phyloP scores from a whole-genome alignment of 2,888 invertebrate species.

The Leptinotarsa tumamoca region DNA sequence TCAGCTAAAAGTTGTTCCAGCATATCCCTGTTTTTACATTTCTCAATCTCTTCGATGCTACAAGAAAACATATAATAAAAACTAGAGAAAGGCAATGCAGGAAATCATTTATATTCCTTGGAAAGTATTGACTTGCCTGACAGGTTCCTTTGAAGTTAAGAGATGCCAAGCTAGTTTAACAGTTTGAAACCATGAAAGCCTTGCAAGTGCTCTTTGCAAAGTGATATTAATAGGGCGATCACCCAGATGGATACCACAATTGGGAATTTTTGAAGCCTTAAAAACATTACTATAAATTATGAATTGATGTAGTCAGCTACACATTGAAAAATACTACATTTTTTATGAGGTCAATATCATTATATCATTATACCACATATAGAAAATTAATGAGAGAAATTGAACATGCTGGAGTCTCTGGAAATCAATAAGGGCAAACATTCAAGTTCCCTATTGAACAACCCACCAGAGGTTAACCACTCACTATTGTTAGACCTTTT shows the following conservation, averaged over 20 bases:
- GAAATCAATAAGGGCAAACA: no score
- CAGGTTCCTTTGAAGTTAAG: constrained; percentile 82
- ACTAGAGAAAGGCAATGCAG: background rate
- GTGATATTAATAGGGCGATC: constrained; percentile 96
- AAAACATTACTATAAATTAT: constrained; percentile 45
- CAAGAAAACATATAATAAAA: constrained; percentile 22
- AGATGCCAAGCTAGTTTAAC: constrained; percentile 87
- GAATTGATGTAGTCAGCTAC: background rate
- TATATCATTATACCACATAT: no score
- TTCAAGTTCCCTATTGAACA: no score
- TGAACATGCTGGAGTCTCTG: no score
- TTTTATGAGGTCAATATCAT: no score
- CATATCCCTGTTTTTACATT: constrained; percentile 91
- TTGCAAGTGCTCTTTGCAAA: constrained; percentile 87
- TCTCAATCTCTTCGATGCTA: constrained; percentile 94
- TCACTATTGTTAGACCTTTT: no score
- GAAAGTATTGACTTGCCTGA: constrained; percentile 71
- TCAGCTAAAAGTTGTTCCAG: constrained; percentile 92
- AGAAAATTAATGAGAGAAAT: no score
- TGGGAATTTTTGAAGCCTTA: constrained; percentile 81
- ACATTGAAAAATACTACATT: no score
- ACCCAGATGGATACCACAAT: constrained; percentile 89
- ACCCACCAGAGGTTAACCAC: no score
- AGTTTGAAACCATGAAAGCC: constrained; percentile 91
- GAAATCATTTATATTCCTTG: background rate